Conservation (phyloP, 2,113 vertebrate genomes). For the Entosphenus tridentatus region DNA sequence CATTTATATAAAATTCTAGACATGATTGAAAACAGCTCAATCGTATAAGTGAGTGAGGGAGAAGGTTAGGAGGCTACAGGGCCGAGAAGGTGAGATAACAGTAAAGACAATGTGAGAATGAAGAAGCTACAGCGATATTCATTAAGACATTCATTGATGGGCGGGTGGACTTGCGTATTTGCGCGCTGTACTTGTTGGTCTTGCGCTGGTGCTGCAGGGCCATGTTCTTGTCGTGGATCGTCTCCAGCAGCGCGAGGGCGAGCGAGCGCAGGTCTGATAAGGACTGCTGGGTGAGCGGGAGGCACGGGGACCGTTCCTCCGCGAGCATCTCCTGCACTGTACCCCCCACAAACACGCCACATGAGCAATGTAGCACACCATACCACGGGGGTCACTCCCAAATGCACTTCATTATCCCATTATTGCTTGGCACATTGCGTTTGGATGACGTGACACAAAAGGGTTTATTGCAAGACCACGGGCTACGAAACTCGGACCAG, state of each 20-base stretch:
- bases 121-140: neutral
- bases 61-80: neutral
- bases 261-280: slow-evolving; percentile 91
- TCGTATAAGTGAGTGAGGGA: slow-evolving; percentile 1
- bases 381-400: no score
- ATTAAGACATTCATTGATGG: neutral
- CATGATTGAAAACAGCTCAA: neutral
- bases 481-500: no score
- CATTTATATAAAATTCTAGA: slow-evolving; percentile 3
- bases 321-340: slow-evolving; percentile 70
- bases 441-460: no score
- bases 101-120: neutral
- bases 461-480: no score
- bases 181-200: slow-evolving; percentile 49
- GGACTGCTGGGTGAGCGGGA: slow-evolving; percentile 76
- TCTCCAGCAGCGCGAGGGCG: slow-evolving; percentile 74
- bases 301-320: slow-evolving; percentile 62
- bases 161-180: slow-evolving; percentile 13
- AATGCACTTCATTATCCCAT: no score
- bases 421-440: no score
- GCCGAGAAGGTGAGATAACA: neutral
- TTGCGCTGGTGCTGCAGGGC: slow-evolving; percentile 86
- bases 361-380: no score
- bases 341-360: no score
- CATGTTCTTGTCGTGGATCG: slow-evolving; percentile 94